Percentiles rank a stretch among this genome's conserved stretches.
Evolutionary conservation across 2,113 vertebrate species (phyloP).

Genomic region (Hoplias malabaricus): DNA sequence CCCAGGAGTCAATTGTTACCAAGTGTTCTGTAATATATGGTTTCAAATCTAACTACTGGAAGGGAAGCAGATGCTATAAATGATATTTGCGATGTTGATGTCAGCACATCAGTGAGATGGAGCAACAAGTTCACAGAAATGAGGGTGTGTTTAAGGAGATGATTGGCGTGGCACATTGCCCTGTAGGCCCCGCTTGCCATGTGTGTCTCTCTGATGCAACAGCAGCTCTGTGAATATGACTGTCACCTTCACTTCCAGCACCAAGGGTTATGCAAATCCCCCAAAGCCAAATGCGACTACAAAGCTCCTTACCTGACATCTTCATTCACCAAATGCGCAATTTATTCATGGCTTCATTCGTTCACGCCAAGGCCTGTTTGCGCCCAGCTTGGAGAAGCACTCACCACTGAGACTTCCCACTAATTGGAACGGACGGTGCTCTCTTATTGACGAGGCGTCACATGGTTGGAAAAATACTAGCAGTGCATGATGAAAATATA

Average conservation of each 20-base stretch:
- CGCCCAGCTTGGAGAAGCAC: not conserved
- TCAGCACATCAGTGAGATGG: not conserved
- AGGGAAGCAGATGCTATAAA: not conserved
- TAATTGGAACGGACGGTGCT: slow-evolving; percentile 3
- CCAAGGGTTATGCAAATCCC: slow-evolving; percentile 59
- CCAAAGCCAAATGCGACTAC: slow-evolving; percentile 47
- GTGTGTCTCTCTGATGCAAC: slow-evolving; percentile 44
- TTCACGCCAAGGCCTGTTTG: slow-evolving; percentile 25
- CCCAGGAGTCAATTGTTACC: too few relatives aligned
- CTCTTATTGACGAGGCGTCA: not conserved
- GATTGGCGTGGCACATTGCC: slow-evolving; percentile 34
- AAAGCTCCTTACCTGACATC: slow-evolving; percentile 52
- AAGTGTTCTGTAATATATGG: too few relatives aligned
- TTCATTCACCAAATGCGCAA: slow-evolving; percentile 49
- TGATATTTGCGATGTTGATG: not conserved
- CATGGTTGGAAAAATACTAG: not conserved
- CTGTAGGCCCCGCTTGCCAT: slow-evolving; percentile 52
- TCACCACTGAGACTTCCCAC: not conserved
- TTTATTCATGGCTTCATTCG: slow-evolving; percentile 46
- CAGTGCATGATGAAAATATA: slow-evolving; percentile 8
- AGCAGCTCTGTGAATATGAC: slow-evolving; percentile 58
- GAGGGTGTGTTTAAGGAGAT: not conserved
- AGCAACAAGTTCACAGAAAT: not conserved
- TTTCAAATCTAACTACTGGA: not conserved
- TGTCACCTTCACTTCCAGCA: slow-evolving; percentile 53